A percentile compares a stretch with the other conserved stretches of the same genome.
phyloP scores from a whole-genome alignment of 2,113 vertebrate species.

The Triplophysa tibetana region DNA sequence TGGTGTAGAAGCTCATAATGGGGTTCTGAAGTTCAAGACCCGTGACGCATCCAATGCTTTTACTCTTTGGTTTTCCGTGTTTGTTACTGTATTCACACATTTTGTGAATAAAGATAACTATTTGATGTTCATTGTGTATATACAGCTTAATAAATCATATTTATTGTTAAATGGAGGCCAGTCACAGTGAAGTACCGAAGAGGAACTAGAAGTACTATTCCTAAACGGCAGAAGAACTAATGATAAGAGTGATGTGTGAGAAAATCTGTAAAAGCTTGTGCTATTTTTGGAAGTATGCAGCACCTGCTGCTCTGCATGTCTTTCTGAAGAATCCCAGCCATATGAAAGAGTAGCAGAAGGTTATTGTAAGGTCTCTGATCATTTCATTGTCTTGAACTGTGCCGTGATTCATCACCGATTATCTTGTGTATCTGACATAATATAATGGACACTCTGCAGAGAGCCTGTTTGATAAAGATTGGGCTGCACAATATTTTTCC shows the following conservation, averaged over 20 bases:
- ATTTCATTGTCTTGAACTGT: no score
- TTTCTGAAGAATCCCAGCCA: background rate
- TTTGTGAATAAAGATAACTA: background rate
- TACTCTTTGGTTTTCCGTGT: background rate
- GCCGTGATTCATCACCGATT: no score
- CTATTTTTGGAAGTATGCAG: no score
- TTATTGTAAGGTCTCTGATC: background rate
- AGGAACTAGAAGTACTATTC: background rate
- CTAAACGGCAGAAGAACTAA: background rate
- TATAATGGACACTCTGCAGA: background rate
- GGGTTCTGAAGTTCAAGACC: constrained; percentile 17
- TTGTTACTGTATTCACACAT: background rate
- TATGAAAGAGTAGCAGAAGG: background rate
- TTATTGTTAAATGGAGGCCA: background rate
- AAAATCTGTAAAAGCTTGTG: background rate
- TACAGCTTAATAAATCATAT: background rate
- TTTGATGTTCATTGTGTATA: background rate
- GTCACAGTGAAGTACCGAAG: background rate
- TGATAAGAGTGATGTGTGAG: background rate
- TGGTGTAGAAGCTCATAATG: constrained; percentile 21
- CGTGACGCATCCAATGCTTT: background rate
- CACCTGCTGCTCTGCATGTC: background rate
- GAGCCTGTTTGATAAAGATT: background rate
- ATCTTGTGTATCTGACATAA: background rate
- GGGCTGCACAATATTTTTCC: no score